phyloP scores from a whole-genome alignment of 2,113 vertebrate genomes.

The Jacana jacana region DNA sequence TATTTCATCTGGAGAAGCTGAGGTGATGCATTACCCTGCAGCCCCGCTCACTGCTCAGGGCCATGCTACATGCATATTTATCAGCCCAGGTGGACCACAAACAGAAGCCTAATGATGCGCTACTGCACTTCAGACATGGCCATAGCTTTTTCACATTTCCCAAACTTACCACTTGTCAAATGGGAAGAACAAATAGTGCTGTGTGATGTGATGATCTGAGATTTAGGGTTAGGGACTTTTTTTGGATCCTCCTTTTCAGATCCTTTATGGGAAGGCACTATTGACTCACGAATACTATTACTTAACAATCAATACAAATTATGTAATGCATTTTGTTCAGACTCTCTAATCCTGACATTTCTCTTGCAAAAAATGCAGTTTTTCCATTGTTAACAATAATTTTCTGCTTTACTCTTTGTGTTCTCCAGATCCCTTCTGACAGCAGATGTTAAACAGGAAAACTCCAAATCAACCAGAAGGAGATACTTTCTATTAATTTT shows the following conservation, averaged over 20 bases:
- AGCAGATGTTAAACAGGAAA: neutral
- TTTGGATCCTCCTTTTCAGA: neutral
- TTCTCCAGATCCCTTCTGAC: neutral
- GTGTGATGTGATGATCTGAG: neutral
- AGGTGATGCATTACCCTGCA: neutral
- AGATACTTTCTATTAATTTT: neutral
- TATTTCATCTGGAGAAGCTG: neutral
- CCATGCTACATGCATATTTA: neutral
- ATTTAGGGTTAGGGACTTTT: neutral
- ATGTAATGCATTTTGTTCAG: neutral
- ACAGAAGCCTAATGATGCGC: neutral
- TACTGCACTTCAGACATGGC: neutral
- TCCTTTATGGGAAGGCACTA: neutral
- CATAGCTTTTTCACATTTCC: neutral
- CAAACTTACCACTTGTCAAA: neutral
- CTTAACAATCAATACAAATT: neutral
- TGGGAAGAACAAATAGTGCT: neutral
- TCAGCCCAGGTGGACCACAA: neutral
- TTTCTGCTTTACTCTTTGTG: neutral
- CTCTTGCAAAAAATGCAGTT: neutral
- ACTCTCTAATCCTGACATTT: neutral
- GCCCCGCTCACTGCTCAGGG: rapidly evolving
- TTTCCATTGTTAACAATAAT: neutral
- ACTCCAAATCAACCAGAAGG: neutral
- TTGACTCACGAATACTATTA: neutral